Percentiles rank a stretch among this genome's conserved stretches.
These are phyloP conservation scores for Microcebus lehilahytsara DNA, from an alignment of 2,113 vertebrate genomes.

Conservation along the genomic window DNA sequence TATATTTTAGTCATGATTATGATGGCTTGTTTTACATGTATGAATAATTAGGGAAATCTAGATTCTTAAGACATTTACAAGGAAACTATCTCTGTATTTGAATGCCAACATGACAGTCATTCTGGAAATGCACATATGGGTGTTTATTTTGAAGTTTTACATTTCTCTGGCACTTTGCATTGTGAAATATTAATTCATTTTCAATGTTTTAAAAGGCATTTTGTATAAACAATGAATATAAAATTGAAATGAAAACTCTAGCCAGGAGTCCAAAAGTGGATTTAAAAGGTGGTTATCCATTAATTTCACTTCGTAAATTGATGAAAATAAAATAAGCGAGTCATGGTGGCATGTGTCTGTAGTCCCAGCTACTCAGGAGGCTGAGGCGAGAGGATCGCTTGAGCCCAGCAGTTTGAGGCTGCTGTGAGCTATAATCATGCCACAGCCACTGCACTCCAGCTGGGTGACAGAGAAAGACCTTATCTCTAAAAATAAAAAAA, in stretches of 20 bases:
- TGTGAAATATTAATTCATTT: conserved; percentile 1
- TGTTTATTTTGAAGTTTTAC: background rate
- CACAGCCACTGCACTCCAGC: too few species aligned
- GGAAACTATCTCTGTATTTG: background rate
- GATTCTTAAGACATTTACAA: background rate
- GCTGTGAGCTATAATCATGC: too few species aligned
- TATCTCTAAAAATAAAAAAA: too few species aligned
- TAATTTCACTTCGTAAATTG: background rate
- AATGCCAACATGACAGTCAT: background rate
- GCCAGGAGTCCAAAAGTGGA: background rate
- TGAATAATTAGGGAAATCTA: conserved; percentile 15
- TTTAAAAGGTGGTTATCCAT: background rate
- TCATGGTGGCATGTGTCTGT: too few species aligned
- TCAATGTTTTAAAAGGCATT: background rate
- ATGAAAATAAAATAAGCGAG: background rate
- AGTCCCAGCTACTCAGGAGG: too few species aligned
- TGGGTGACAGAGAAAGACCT: too few species aligned
- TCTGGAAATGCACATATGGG: background rate
- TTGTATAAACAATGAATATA: background rate
- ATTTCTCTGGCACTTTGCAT: background rate
- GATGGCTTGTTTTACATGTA: background rate
- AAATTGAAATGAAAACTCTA: background rate
- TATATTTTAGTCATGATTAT: background rate
- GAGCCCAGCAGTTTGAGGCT: too few species aligned
- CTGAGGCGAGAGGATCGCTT: too few species aligned